Percentiles rank a stretch among this genome's conserved stretches.
Evolutionary conservation across 2,797 vertebrate species (phyloP).

Genomic region (Scomberomorus guttatus): DNA sequence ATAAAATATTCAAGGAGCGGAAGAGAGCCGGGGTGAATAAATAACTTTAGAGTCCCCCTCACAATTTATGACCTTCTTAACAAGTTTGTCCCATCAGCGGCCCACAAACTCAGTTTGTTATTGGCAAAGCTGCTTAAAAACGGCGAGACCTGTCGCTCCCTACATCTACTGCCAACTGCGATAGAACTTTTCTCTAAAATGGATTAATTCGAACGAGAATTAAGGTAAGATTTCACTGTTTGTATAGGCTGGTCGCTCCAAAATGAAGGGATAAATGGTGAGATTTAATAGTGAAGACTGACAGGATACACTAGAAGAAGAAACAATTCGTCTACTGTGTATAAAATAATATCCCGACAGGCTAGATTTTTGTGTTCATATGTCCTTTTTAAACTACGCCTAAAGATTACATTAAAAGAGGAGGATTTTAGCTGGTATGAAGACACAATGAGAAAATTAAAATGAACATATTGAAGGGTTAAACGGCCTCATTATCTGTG

Average conservation of each 20-base stretch:
- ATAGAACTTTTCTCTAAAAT: not conserved
- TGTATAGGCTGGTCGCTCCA: not conserved
- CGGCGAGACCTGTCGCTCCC: not conserved
- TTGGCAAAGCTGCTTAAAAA: constrained; percentile 8
- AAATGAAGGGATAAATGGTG: not conserved
- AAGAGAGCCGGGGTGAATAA: constrained; percentile 48
- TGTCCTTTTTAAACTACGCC: not conserved
- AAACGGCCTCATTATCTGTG: constrained; percentile 61
- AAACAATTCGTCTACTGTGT: not conserved
- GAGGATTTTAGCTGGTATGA: not conserved
- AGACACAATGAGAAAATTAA: constrained; percentile 7
- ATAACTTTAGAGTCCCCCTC: constrained; percentile 39
- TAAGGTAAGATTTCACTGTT: constrained; percentile 25
- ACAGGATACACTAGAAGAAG: not conserved
- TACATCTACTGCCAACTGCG: not conserved
- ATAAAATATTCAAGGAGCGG: constrained; percentile 83
- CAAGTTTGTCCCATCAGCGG: constrained; percentile 39
- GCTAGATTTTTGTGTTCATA: not conserved
- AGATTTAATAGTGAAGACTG: not conserved
- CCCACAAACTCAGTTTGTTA: constrained; percentile 20
- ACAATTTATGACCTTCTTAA: constrained; percentile 76
- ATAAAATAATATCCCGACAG: not conserved
- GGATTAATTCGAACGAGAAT: not conserved
- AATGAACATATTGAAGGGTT: constrained; percentile 60
- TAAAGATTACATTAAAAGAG: not conserved